Base-by-base conservation (phyloP, 2,797 vertebrate genomes). In the Pteronotus mesoamericanus region DNA sequence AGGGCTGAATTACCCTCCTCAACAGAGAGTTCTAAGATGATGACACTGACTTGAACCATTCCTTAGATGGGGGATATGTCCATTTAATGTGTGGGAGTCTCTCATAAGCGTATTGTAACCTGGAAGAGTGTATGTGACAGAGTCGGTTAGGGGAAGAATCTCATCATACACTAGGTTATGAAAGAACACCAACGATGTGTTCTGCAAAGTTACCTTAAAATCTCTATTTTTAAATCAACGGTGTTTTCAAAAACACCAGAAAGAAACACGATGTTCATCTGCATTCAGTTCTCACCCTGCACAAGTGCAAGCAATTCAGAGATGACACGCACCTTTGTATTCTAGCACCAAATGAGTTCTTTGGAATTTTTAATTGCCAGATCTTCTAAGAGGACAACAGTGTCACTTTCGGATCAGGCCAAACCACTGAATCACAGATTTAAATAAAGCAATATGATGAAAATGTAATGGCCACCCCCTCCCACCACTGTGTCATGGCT, bases 371-470 rank as follows among this genome's bases (percentile, higher is more conserved):
- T 24, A 66, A 66, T 24, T 24, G 77, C 16, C 16, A 69, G 26
- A 86, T 82, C 83, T 64, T 66, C 59, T 19, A 66, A 37, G 85
- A 48, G 71, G 29, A 78, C 22, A 85, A 69, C 3, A 55, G 3
- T 64, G n/a, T 68, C 66, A 39, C n/a, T 95, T 89, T 93, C 64
- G 71, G 37, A 79, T 86, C 26, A 88, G 51, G 42, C n/a, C 51
- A 93, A n/a, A 72, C 42, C 44, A 84, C 48, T 61, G 75, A 80
- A 59, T 55, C 9, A 34, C 29, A 86, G 24, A 86, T 89, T 85
- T 79, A 48, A 94, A 64, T 24, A 34, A 93, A 93, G 93, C n/a
- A 78, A n/a, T 75, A 53, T 68, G 57, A 86, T 12, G 53, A 93
- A 91, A 92, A 79, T 44, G 57, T 39, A 53, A 66, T 48, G 1